These are phyloP conservation scores for Tricholaema leucomelas DNA, from an alignment of 2,113 vertebrate genomes.

Conservation along the genomic window DNA sequence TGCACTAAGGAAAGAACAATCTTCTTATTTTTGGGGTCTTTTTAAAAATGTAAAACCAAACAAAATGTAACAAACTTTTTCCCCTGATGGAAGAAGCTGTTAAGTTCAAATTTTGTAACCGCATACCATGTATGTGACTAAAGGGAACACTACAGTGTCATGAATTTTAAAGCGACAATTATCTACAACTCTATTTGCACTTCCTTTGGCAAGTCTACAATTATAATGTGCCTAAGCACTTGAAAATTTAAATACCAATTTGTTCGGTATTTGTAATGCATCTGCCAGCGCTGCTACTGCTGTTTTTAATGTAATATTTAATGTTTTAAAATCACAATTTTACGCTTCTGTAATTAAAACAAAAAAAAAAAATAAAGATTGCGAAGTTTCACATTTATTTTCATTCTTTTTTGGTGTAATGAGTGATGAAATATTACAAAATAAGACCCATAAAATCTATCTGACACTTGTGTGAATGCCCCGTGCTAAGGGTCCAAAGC, in stretches of 20 bases:
- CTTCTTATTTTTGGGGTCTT: neutral
- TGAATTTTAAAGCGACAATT: constrained; percentile 66
- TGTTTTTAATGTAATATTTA: constrained; percentile 16
- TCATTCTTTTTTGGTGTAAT: neutral
- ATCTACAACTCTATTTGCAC: constrained; percentile 57
- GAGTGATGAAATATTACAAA: neutral
- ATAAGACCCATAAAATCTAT: neutral
- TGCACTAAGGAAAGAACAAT: constrained; percentile 23
- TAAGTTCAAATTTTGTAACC: constrained; percentile 59
- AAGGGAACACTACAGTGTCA: constrained; percentile 50
- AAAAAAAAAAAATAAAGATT: neutral
- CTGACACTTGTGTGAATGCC: neutral
- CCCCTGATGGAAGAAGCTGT: constrained; percentile 22
- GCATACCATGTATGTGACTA: constrained; percentile 43
- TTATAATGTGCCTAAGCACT: constrained; percentile 59
- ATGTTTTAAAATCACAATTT: neutral
- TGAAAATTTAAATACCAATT: constrained; percentile 64
- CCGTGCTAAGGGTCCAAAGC: constrained; percentile 75
- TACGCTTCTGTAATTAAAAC: neutral
- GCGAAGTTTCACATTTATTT: constrained; percentile 19
- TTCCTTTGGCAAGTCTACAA: constrained; percentile 65
- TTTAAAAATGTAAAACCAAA: constrained; percentile 3
- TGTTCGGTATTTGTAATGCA: constrained; percentile 35
- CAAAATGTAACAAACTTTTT: neutral
- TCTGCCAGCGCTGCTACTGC: constrained; percentile 12